Evolutionary conservation across 2,113 vertebrate species (phyloP), one percentile per base, ranked within the genome.

Genomic region (Mormoops blainvillei): DNA sequence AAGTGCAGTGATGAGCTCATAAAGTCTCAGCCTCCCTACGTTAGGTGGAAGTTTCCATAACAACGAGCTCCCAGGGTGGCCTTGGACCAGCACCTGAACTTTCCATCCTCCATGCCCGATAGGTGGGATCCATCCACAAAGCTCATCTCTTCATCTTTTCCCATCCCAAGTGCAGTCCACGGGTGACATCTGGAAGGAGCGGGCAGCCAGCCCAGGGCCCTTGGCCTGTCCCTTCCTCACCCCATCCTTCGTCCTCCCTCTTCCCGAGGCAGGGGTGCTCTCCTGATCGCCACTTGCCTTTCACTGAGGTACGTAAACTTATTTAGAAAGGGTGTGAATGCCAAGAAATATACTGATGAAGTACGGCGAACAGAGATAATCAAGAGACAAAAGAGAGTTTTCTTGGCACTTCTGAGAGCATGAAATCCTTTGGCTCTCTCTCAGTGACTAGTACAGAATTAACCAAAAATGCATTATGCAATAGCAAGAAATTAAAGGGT

Each of bases 361-460:
- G 61, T 52, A 54, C 2, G 24, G 56, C n/a, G 67, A 74, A 67
- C 22, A 73, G 48, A 86, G n/a, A n/a, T 15, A 56, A 65, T 67
- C 70, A 89, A 56, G n/a, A 95, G 41, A 92, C 86, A 94, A 97
- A 85, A 85, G 43, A 86, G 76, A n/a, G 3, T 31, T 41, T 87
- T 88, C 76, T 26, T 80, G 91, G 73, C 70, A 22, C 41, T 83
- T 58, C n/a, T 63, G 41, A 91, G 90, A 87, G 14, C 70, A 65
- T 31, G 54, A 67, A 91, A 85, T 77, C 33, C 70, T 85, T 87
- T 89, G 71, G 81, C 20, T 82, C 22, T 88, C 14, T 90, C 22
- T 89, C n/a, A 41, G n/a, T 41, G 48, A 94, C 61, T 50, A 89
- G 50, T 38, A 67, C 26, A 52, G 85, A 54, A 95, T 85, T 89